Conservation (phyloP, 2,797 vertebrate genomes). For the Silurus aristotelis region DNA sequence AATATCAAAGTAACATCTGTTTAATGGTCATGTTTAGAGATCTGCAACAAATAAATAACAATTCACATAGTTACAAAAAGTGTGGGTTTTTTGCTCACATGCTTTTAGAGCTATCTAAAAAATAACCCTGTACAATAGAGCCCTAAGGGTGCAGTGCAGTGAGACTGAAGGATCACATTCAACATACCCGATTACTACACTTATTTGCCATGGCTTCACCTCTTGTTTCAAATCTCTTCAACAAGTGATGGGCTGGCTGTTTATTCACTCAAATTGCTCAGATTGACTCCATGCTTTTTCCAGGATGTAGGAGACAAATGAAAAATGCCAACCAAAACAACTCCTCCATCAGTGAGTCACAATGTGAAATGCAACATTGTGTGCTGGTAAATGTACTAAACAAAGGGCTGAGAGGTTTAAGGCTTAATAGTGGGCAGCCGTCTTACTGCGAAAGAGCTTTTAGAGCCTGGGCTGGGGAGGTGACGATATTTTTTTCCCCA, state of each 20-base stretch:
- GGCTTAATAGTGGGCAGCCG: conserved; percentile 26
- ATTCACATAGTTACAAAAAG: background rate
- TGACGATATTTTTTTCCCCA: background rate
- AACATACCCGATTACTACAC: conserved; percentile 73
- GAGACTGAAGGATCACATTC: conserved; percentile 59
- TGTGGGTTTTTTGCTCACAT: background rate
- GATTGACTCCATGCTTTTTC: conserved; percentile 71
- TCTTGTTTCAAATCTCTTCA: conserved; percentile 76
- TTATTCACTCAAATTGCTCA: conserved; percentile 71
- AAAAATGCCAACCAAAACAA: conserved; percentile 69
- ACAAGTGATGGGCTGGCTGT: conserved; percentile 71
- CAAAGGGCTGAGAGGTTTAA: conserved; percentile 42
- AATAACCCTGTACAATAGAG: background rate
- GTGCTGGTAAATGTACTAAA: conserved; percentile 48
- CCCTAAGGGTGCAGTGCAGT: conserved; percentile 28
- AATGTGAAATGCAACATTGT: conserved; percentile 53
- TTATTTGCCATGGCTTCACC: conserved; percentile 75
- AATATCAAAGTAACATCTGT: background rate
- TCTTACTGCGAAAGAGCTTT: conserved; percentile 38
- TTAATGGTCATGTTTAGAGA: background rate
- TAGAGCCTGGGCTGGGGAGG: background rate
- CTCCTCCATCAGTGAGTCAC: conserved; percentile 55
- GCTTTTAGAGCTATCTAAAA: background rate
- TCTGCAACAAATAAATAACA: conserved; percentile 6
- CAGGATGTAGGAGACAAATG: conserved; percentile 63